phyloP scores from a whole-genome alignment of 2,888 invertebrate genomes.

The Hemithea aestivaria region DNA sequence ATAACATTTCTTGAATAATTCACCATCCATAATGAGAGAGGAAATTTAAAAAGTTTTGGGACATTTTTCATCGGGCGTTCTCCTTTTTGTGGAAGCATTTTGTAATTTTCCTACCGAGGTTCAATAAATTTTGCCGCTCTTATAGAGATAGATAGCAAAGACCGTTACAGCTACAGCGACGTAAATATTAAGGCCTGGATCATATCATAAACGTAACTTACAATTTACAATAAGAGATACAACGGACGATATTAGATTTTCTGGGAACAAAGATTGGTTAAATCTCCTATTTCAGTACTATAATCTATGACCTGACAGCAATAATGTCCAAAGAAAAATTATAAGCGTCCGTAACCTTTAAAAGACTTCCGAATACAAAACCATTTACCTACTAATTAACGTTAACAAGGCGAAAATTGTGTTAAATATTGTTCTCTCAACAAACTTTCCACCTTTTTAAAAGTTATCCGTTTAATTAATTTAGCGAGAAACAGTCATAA shows the following conservation, averaged over 20 bases:
- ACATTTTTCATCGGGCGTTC: slow-evolving; percentile 23
- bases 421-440: slow-evolving; percentile 11
- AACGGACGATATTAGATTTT: slow-evolving; percentile 7
- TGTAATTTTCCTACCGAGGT: slow-evolving; percentile 18
- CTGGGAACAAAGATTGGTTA: background rate
- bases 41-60: slow-evolving; percentile 33
- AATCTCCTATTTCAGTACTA: too few species aligned
- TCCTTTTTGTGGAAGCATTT: slow-evolving; percentile 17
- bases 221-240: slow-evolving; percentile 24
- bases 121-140: slow-evolving; percentile 19
- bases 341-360: too few species aligned
- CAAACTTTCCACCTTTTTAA: slow-evolving; percentile 16
- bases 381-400: slow-evolving; percentile 12
- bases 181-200: slow-evolving; percentile 22
- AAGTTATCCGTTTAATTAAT: slow-evolving; percentile 21
- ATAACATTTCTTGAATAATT: slow-evolving; percentile 50
- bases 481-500: slow-evolving; percentile 14
- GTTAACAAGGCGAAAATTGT: slow-evolving; percentile 19
- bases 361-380: slow-evolving; percentile 5
- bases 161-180: slow-evolving; percentile 13
- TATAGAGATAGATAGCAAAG: slow-evolving; percentile 22
- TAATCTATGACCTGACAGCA: too few species aligned
- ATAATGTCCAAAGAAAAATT: too few species aligned
- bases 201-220: slow-evolving; percentile 28
- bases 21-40: slow-evolving; percentile 38